phyloP scores from a whole-genome alignment of 1,140 invertebrate genomes.

The Psix sp. region DNA sequence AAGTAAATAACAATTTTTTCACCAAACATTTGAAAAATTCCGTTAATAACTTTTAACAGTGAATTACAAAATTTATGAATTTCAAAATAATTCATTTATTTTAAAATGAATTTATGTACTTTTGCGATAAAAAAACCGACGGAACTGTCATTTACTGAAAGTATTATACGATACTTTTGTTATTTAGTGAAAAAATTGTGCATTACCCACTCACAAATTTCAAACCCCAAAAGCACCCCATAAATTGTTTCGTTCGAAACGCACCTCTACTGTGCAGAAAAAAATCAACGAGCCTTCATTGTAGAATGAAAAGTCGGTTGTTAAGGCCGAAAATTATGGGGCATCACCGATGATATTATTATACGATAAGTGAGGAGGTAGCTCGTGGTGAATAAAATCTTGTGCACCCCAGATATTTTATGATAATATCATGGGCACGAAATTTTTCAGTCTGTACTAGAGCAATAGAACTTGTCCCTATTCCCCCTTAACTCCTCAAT shows the following conservation, averaged over 20 bases:
- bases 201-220: constrained; percentile 1
- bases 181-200: constrained; percentile 3
- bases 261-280: constrained; percentile 15
- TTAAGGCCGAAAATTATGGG: constrained; percentile 48
- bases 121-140: no score
- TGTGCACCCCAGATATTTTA: constrained; percentile 36
- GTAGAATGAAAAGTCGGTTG: constrained; percentile 46
- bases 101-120: no score
- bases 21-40: no score
- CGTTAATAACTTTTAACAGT: no score
- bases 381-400: constrained; percentile 43
- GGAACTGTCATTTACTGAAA: no score
- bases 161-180: no score
- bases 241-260: constrained; percentile 22
- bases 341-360: constrained; percentile 53
- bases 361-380: constrained; percentile 53
- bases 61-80: no score
- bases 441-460: constrained; percentile 35
- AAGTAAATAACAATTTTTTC: no score
- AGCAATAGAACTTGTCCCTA: constrained; percentile 36
- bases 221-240: constrained; percentile 15
- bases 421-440: constrained; percentile 52
- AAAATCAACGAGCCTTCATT: constrained; percentile 26
- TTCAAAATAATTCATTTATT: no score
- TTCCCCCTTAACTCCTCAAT: constrained; percentile 6